Conservation (phyloP, 2,888 invertebrate species). For the Tribolium freemani region DNA sequence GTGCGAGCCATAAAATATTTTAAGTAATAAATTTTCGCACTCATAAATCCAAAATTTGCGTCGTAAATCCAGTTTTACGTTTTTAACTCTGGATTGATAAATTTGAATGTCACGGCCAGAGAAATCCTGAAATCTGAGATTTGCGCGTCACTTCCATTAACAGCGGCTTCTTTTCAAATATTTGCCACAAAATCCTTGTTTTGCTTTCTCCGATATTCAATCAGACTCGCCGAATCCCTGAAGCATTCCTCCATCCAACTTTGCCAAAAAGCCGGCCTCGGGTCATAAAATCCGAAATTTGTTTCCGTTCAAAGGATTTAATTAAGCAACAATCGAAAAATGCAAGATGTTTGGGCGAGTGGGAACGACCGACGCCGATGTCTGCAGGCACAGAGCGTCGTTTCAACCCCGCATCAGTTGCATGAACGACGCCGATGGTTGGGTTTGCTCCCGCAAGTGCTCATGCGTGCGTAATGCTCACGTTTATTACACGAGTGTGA, state of each 20-base stretch:
- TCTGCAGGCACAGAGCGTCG: constrained; percentile 12
- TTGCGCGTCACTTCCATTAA: no score
- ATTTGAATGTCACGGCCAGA: not conserved
- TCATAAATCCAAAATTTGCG: not conserved
- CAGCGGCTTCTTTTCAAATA: no score
- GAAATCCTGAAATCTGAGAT: not conserved
- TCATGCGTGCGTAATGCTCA: constrained; percentile 23
- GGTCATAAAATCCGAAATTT: not conserved
- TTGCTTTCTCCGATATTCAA: no score
- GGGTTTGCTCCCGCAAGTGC: constrained; percentile 29
- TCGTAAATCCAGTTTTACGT: not conserved
- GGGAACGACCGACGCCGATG: constrained; percentile 36
- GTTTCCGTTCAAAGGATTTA: not conserved
- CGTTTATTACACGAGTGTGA: not conserved
- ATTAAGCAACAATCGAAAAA: constrained; percentile 10
- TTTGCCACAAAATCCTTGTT: no score
- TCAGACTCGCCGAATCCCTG: no score
- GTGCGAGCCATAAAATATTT: not conserved
- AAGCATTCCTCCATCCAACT: no score
- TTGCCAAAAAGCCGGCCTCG: not conserved
- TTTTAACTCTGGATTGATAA: not conserved
- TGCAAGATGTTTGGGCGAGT: constrained; percentile 29
- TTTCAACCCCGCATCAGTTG: constrained; percentile 33
- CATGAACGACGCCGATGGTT: not conserved
- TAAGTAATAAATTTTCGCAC: not conserved